Evolutionary conservation across 1,140 invertebrate genomes (phyloP).

Genomic region (Choristoneura fumiferana): DNA sequence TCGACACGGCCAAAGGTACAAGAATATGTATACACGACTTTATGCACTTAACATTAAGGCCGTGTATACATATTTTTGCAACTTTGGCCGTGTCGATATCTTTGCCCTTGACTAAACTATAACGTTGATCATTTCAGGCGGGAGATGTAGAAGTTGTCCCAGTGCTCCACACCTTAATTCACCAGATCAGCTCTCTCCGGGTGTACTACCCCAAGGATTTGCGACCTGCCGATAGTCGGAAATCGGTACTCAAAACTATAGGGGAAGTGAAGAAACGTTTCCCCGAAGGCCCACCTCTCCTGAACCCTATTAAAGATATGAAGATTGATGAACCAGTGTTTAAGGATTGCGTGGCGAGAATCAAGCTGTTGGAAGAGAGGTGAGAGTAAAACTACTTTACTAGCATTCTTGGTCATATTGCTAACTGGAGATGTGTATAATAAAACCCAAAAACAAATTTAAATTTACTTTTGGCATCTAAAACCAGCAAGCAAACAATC

Average conservation of each 20-base stretch:
- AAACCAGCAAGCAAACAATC: too few relatives aligned
- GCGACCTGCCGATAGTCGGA: constrained; percentile 88
- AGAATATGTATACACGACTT: too few relatives aligned
- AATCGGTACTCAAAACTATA: constrained; percentile 92
- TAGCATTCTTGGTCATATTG: too few relatives aligned
- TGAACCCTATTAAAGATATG: constrained; percentile 98
- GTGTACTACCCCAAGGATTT: constrained; percentile 95
- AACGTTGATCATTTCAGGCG: constrained; percentile 69
- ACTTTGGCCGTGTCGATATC: too few relatives aligned
- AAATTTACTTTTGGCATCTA: too few relatives aligned
- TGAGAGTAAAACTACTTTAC: too few relatives aligned
- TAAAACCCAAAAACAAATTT: too few relatives aligned
- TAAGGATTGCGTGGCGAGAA: constrained; percentile 88
- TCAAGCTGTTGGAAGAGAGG: constrained; percentile 89
- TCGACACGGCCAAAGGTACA: too few relatives aligned
- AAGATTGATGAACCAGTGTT: constrained; percentile 93
- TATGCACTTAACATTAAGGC: too few relatives aligned
- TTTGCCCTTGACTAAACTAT: too few relatives aligned
- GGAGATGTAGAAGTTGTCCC: constrained; percentile 95
- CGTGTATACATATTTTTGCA: too few relatives aligned
- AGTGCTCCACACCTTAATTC: constrained; percentile 89
- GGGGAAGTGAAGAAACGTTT: constrained; percentile 95
- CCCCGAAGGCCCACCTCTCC: constrained; percentile 88
- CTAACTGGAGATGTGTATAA: too few relatives aligned
- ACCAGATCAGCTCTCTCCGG: constrained; percentile 93